A percentile compares a stretch with the other conserved stretches of the same genome.
Conservation (phyloP, 2,888 invertebrate genomes). For the Ophonus ardosiacus region DNA sequence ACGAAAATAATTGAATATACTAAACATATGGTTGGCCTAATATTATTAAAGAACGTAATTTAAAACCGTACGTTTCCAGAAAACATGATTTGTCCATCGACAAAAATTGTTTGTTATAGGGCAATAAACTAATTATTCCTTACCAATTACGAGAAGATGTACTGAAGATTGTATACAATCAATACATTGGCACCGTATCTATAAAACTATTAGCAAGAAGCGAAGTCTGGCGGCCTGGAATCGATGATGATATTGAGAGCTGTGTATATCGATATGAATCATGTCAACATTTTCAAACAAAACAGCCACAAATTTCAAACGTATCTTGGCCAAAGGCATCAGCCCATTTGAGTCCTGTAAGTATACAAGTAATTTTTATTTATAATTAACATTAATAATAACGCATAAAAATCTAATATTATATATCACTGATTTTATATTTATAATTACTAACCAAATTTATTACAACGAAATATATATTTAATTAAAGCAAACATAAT, state of each 20-base stretch:
- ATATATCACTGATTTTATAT: not conserved
- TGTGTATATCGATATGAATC: slow-evolving; percentile 49
- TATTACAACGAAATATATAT: slow-evolving; percentile 4
- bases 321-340: not conserved
- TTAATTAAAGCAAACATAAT: slow-evolving; percentile 1
- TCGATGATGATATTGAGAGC: slow-evolving; percentile 64
- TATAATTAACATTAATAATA: slow-evolving; percentile 9
- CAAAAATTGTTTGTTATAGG: not conserved
- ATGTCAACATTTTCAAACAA: not conserved
- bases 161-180: slow-evolving; percentile 57
- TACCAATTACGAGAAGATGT: not conserved
- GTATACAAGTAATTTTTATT: not conserved
- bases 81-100: not conserved
- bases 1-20: not conserved
- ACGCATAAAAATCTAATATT: not conserved
- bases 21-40: not conserved
- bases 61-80: not conserved
- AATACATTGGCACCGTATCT: slow-evolving; percentile 62
- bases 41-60: not conserved
- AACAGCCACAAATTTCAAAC: not conserved
- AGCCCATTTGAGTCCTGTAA: no score
- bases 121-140: slow-evolving; percentile 15
- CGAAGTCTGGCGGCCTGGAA: slow-evolving; percentile 65
- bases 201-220: slow-evolving; percentile 64
- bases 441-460: not conserved